Evolutionary conservation across 2,888 invertebrate species (phyloP).

Genomic region (Mesorhabditis belari): DNA sequence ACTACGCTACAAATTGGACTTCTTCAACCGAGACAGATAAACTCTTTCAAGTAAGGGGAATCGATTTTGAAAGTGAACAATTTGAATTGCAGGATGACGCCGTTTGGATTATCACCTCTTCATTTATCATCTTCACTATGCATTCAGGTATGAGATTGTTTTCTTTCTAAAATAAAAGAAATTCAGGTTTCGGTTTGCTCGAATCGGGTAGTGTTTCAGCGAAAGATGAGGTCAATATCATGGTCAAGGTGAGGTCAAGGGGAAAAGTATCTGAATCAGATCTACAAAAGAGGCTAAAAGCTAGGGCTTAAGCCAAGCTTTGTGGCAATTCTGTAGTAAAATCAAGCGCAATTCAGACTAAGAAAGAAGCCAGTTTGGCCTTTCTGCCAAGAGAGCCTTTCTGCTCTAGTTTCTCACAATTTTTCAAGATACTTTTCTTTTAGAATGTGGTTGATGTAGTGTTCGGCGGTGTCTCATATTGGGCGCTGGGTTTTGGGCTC

Average conservation of each 20-base stretch:
- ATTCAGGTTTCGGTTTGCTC: conserved; percentile 46
- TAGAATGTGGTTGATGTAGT: conserved; percentile 70
- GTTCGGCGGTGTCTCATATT: conserved; percentile 82
- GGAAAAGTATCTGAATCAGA: neutral
- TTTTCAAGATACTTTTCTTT: too few species aligned
- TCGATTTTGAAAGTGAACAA: too few species aligned
- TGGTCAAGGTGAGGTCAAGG: conserved; percentile 72
- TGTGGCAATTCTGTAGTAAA: too few species aligned
- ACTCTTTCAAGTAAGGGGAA: too few species aligned
- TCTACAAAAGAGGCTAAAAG: too few species aligned
- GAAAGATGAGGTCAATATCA: conserved; percentile 59
- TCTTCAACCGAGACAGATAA: conserved; percentile 23
- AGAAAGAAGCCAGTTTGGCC: too few species aligned
- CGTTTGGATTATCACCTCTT: conserved; percentile 46
- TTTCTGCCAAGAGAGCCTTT: too few species aligned
- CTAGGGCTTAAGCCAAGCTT: too few species aligned
- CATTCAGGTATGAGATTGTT: conserved; percentile 32
- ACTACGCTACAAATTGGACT: neutral
- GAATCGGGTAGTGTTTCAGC: conserved; percentile 49
- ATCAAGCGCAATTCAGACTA: too few species aligned
- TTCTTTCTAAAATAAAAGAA: neutral
- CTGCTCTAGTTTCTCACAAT: too few species aligned
- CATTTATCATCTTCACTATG: conserved; percentile 50
- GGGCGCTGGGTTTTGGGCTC: conserved; percentile 87
- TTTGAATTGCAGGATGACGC: conserved; percentile 49